Evolutionary conservation across 2,888 invertebrate genomes (phyloP).

Genomic region (Pristionchus arcanus): DNA sequence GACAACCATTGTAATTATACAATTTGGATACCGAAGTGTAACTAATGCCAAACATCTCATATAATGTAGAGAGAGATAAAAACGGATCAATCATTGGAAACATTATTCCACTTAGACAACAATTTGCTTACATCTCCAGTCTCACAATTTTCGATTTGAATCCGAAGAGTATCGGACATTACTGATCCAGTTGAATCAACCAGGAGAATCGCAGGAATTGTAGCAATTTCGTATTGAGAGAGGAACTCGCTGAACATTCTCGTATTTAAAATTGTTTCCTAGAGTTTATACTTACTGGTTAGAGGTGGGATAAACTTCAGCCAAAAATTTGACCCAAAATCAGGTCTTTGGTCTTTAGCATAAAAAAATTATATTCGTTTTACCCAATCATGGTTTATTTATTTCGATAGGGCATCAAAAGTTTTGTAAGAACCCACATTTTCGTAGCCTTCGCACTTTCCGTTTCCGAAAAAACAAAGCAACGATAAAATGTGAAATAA

Average conservation of each 20-base stretch:
- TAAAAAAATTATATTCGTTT: too few species aligned
- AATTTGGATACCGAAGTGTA: not conserved
- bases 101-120: not conserved
- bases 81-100: not conserved
- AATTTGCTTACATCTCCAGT: constrained; percentile 38
- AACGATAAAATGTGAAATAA: too few species aligned
- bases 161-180: constrained; percentile 77
- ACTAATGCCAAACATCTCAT: not conserved
- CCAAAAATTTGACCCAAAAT: too few species aligned
- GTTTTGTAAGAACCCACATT: too few species aligned
- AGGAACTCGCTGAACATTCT: constrained; percentile 62
- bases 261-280: too few species aligned
- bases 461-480: too few species aligned
- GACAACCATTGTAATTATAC: not conserved
- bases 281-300: too few species aligned
- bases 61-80: not conserved
- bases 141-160: constrained; percentile 39
- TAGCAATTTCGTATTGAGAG: constrained; percentile 75
- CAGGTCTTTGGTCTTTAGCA: too few species aligned
- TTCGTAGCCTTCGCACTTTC: too few species aligned
- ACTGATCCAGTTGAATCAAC: constrained; percentile 81
- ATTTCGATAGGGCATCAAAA: too few species aligned
- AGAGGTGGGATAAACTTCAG: too few species aligned
- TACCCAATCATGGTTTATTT: too few species aligned
- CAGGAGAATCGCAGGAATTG: constrained; percentile 81